Evolutionary conservation across 2,113 vertebrate genomes (phyloP).

Genomic region (Melanerpes aurifrons): DNA sequence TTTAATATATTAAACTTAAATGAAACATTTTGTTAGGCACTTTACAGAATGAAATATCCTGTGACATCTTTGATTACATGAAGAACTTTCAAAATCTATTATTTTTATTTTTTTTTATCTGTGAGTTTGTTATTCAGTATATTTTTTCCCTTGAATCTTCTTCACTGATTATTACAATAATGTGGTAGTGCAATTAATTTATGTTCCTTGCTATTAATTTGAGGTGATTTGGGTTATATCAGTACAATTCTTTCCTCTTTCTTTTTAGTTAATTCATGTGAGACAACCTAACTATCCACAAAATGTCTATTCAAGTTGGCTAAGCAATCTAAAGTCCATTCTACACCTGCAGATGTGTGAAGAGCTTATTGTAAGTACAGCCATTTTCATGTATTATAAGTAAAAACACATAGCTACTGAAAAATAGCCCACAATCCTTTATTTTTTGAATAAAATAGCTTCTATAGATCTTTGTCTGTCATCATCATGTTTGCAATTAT

Average conservation of each 20-base stretch:
- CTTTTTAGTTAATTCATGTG: background rate
- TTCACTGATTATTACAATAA: background rate
- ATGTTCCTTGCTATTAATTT: background rate
- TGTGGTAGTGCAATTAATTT: background rate
- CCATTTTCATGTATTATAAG: background rate
- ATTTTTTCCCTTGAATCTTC: background rate
- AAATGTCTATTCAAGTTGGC: background rate
- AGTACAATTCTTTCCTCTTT: background rate
- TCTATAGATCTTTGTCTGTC: background rate
- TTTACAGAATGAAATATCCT: background rate
- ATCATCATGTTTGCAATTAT: background rate
- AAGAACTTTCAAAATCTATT: background rate
- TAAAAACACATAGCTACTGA: background rate
- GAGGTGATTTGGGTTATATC: background rate
- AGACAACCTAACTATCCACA: background rate
- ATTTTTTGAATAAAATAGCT: background rate
- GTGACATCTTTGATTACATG: background rate
- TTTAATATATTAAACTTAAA: background rate
- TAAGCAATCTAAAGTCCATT: background rate
- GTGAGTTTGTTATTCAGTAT: background rate
- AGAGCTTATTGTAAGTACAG: background rate
- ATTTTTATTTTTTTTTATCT: background rate
- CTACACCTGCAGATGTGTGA: background rate
- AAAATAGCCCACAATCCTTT: background rate
- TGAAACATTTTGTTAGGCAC: background rate